Conservation (phyloP, 2,888 invertebrate genomes). For the Dasypogon diadema region DNA sequence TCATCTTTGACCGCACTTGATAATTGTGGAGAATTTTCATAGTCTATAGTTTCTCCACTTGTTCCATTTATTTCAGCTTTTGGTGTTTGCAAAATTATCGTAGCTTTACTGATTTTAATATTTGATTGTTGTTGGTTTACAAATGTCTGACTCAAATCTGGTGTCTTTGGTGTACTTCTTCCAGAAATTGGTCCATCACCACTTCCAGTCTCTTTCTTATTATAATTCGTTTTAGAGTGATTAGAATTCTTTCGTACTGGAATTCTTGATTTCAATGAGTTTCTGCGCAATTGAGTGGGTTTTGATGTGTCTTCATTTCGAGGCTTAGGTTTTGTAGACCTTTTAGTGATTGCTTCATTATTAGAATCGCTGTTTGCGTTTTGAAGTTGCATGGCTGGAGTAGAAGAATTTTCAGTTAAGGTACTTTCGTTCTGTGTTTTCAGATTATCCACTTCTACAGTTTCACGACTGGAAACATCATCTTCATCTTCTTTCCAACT, state of each 20-base stretch:
- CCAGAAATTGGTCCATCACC: background rate
- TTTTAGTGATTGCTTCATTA: too few species aligned
- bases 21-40: background rate
- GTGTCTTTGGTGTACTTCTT: background rate
- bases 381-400: too few species aligned
- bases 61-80: background rate
- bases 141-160: background rate
- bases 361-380: too few species aligned
- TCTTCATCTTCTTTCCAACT: background rate
- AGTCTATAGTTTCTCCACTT: background rate
- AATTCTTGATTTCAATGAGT: slow-evolving; percentile 61
- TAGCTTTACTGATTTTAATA: slow-evolving; percentile 47
- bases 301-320: background rate
- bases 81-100: slow-evolving; percentile 15
- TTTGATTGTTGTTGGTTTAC: slow-evolving; percentile 32
- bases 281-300: background rate
- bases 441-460: background rate
- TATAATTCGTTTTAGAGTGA: slow-evolving; percentile 59
- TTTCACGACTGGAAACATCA: background rate
- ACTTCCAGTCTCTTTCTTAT: slow-evolving; percentile 27
- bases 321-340: too few species aligned
- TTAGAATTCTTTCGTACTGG: slow-evolving; percentile 61
- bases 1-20: background rate
- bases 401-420: background rate
- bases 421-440: too few species aligned